Base-by-base conservation (phyloP, 2,113 vertebrate genomes). In the Sigmodon hispidus region DNA sequence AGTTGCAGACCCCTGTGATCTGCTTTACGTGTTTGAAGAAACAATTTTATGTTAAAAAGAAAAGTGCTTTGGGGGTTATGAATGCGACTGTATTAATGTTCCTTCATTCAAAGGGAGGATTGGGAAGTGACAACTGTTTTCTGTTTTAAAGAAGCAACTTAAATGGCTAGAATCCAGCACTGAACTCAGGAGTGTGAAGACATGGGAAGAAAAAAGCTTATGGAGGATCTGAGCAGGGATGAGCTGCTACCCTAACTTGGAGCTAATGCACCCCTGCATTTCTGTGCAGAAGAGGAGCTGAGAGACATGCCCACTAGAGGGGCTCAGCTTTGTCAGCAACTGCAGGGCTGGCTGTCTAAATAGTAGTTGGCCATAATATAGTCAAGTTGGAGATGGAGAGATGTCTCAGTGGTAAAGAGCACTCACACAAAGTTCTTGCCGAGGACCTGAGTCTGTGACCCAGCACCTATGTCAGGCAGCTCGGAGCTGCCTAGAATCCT, bases 131-230 rank as follows among this genome's bases (percentile, higher is more conserved):
- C 59, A 61, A 36, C 19, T 52, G 31, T 52, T 87, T 70, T 70
- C 50, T 48, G 70, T 77, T 52, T 86, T 1, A 26, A 22, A 69
- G 67, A 57, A 13, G 59, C 86, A 34, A 16, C 5, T 40, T 36
- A 1, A 76, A 22, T 6, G 3, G 11, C 50, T 52, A 12, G 73
- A 48, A 31, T 11, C 52, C 36, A 3, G 5, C 52, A 9, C 36
- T 15, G 45, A 26, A 24, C 29, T 76, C 12, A 13, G 31, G 50
- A 24, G 1, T 29, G 6, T 52, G 48, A 77, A 84, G 5, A 12
- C 0, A 17, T 0, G 0, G 2, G 0, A 12, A 12, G 26, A 34
- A 21, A 17, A 7, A 40, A 9, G 4, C 50, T 15, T 4, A 1
- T 0, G 7, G 52, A 34, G 24, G 24, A 26, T 3, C 2, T 0